Evolutionary conservation across 2,888 invertebrate species (phyloP).

Genomic region (Cephus runcator): DNA sequence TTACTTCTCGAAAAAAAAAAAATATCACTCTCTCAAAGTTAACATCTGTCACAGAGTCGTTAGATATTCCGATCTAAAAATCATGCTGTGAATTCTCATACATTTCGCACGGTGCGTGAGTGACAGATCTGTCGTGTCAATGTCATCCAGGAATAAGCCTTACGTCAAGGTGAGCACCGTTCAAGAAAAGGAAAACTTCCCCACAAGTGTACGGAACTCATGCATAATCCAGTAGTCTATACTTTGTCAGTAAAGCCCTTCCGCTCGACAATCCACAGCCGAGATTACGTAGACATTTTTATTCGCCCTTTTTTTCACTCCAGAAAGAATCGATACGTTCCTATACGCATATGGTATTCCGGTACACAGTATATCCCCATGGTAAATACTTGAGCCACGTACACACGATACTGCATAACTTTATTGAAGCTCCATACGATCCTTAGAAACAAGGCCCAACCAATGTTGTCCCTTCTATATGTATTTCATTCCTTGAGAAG

Average conservation of each 20-base stretch:
- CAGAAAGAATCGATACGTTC: not conserved
- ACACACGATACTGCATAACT: not conserved
- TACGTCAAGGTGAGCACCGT: not conserved
- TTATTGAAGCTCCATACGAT: not conserved
- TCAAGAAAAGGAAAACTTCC: not conserved
- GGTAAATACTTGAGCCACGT: not conserved
- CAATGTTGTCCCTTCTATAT: not conserved
- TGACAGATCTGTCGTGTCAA: not conserved
- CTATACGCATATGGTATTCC: not conserved
- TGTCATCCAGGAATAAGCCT: not conserved
- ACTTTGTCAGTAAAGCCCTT: conserved; percentile 26
- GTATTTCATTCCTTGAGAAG: not conserved
- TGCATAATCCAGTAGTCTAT: conserved; percentile 45
- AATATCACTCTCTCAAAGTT: not conserved
- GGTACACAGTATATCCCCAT: not conserved
- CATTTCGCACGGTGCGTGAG: not conserved
- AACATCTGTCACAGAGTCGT: not conserved
- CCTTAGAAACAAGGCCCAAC: not conserved
- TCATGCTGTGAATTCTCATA: not conserved
- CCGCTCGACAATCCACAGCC: conserved; percentile 7
- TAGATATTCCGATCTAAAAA: not conserved
- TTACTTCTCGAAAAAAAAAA: too few species aligned
- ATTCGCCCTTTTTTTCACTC: conserved; percentile 7
- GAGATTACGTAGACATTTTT: conserved; percentile 8
- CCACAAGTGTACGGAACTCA: conserved; percentile 24